A percentile compares a stretch with the other conserved stretches of the same genome.
These are phyloP conservation scores for Coremacera marginata DNA, from an alignment of 2,888 invertebrate species.

Conservation along the genomic window DNA sequence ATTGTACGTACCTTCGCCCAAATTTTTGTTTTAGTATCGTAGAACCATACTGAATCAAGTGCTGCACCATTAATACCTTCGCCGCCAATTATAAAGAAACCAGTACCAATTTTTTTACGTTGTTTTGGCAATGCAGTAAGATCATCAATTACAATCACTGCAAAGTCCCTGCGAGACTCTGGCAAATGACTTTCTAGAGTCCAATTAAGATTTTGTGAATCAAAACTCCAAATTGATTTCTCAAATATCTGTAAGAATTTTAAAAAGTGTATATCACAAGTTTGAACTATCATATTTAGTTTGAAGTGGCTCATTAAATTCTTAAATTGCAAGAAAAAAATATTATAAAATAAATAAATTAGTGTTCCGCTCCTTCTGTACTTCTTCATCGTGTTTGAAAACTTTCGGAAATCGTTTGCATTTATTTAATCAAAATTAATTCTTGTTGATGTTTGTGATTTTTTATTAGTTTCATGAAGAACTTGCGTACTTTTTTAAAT, in stretches of 20 bases:
- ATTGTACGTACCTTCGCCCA: constrained; percentile 53
- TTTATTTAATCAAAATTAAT: no score
- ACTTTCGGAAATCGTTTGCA: no score
- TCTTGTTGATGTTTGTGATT: no score
- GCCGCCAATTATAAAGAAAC: constrained; percentile 80
- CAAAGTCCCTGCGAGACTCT: constrained; percentile 77
- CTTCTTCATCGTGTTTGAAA: no score
- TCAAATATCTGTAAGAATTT: constrained; percentile 55
- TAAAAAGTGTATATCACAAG: no score
- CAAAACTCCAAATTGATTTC: constrained; percentile 78
- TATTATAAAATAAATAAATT: no score
- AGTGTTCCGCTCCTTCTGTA: no score
- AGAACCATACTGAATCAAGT: constrained; percentile 53
- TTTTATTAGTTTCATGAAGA: no score
- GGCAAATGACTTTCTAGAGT: constrained; percentile 74
- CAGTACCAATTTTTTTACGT: constrained; percentile 50
- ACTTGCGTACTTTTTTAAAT: no score
- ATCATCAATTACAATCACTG: constrained; percentile 75
- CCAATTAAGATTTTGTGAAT: constrained; percentile 76
- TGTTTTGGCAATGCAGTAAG: constrained; percentile 24
- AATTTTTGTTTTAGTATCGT: constrained; percentile 49
- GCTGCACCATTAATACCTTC: constrained; percentile 73
- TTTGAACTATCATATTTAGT: no score
- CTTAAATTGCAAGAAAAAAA: not conserved
- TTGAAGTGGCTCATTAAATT: no score